Conservation (phyloP, 2,888 invertebrate species). For the Limnephilus marmoratus region DNA sequence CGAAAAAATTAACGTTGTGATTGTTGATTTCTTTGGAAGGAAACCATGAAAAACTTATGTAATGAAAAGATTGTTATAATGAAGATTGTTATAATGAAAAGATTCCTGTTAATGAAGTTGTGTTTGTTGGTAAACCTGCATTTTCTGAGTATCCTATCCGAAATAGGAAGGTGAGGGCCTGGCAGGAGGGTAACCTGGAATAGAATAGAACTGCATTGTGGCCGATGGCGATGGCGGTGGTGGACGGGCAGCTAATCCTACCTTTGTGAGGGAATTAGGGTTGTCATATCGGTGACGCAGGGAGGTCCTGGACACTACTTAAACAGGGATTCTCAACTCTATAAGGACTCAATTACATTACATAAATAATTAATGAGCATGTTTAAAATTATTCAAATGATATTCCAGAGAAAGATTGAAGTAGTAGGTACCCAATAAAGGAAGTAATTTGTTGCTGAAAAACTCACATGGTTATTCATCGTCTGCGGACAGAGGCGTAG, state of each 20-base stretch:
- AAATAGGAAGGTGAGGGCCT: background rate
- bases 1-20: no score
- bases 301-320: background rate
- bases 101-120: background rate
- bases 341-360: background rate
- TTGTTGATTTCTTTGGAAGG: no score
- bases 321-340: background rate
- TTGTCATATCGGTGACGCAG: background rate
- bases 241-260: background rate
- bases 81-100: background rate
- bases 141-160: background rate
- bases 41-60: no score
- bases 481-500: no score
- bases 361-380: no score
- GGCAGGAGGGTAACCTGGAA: background rate
- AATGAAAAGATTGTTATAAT: background rate
- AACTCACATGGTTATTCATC: no score
- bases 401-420: no score
- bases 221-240: background rate
- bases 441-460: no score
- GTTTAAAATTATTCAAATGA: no score
- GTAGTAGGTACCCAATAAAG: no score
- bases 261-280: background rate
- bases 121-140: background rate
- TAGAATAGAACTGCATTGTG: background rate